Percentiles rank a stretch among this genome's conserved stretches.
Conservation (phyloP, 1,140 invertebrate genomes). For the Drosophila sp. region DNA sequence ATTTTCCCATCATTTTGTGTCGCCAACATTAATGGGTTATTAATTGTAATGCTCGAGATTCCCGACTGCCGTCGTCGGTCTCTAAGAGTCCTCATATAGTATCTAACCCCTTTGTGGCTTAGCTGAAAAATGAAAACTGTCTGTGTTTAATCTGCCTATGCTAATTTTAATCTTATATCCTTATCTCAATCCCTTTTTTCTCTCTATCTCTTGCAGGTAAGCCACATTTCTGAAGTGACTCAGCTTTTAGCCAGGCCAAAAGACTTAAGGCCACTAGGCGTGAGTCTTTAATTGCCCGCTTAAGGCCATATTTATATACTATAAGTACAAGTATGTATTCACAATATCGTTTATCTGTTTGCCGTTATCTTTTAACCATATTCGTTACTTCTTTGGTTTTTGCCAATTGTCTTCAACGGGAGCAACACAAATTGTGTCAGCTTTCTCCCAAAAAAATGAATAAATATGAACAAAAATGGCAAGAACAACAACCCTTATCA, state of each 20-base stretch:
- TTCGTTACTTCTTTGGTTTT: slow-evolving; percentile 3
- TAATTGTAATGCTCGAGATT: slow-evolving; percentile 48
- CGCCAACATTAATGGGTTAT: slow-evolving; percentile 54
- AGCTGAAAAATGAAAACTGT: neutral
- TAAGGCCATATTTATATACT: neutral
- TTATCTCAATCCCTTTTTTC: slow-evolving; percentile 22
- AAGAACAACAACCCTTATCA: slow-evolving; percentile 51
- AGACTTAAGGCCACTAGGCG: slow-evolving; percentile 1
- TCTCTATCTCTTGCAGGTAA: slow-evolving; percentile 61
- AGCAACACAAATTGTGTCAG: slow-evolving; percentile 32
- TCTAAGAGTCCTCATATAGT: neutral
- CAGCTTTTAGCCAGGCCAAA: slow-evolving; percentile 16
- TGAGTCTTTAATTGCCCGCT: slow-evolving; percentile 3
- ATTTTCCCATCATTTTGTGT: slow-evolving; percentile 21
- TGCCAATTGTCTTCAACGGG: too few species aligned
- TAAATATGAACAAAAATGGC: slow-evolving; percentile 8
- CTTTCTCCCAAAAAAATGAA: slow-evolving; percentile 13
- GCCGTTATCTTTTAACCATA: slow-evolving; percentile 14
- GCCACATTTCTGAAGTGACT: slow-evolving; percentile 33
- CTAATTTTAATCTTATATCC: slow-evolving; percentile 20
- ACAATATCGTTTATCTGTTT: neutral
- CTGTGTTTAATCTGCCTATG: slow-evolving; percentile 9
- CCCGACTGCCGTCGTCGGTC: neutral
- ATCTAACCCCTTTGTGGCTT: slow-evolving; percentile 6
- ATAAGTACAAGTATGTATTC: neutral